Conservation (phyloP, 2,888 invertebrate genomes). For the Catonia carolina region DNA sequence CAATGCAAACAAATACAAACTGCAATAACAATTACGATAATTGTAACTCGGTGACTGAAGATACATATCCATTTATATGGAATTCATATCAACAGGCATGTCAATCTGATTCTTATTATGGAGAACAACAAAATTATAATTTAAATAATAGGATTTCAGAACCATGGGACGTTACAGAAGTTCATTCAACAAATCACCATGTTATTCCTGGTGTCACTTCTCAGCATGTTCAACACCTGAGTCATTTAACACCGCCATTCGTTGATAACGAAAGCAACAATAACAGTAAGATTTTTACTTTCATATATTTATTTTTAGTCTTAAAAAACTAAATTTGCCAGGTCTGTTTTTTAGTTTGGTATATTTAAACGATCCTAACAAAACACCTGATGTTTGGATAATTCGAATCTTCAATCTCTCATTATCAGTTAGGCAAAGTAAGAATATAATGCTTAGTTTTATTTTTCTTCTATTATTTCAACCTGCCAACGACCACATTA, state of each 20-base stretch:
- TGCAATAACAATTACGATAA: constrained; percentile 10
- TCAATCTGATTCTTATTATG: constrained; percentile 4
- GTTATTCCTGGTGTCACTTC: constrained; percentile 24
- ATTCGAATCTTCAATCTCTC: too few species aligned
- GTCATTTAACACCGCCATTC: constrained; percentile 26
- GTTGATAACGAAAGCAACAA: constrained; percentile 17
- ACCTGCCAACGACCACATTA: too few species aligned
- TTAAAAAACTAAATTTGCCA: too few species aligned
- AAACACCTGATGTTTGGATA: too few species aligned
- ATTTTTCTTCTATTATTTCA: too few species aligned
- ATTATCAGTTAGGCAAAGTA: too few species aligned
- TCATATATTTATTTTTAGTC: too few species aligned
- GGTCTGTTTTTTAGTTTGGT: too few species aligned
- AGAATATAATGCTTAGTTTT: too few species aligned
- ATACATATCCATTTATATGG: constrained; percentile 3
- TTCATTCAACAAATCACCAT: constrained; percentile 15
- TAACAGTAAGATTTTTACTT: constrained; percentile 19
- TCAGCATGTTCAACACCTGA: constrained; percentile 28
- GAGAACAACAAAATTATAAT: constrained; percentile 3
- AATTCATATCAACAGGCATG: neutral
- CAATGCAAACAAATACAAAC: neutral
- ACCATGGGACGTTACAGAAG: constrained; percentile 15
- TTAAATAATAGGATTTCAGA: neutral
- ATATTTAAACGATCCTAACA: too few species aligned
- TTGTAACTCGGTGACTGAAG: neutral